Percentiles rank a stretch among this genome's conserved stretches.
phyloP scores from a whole-genome alignment of 2,888 invertebrate genomes.

The Chironomus tentans region DNA sequence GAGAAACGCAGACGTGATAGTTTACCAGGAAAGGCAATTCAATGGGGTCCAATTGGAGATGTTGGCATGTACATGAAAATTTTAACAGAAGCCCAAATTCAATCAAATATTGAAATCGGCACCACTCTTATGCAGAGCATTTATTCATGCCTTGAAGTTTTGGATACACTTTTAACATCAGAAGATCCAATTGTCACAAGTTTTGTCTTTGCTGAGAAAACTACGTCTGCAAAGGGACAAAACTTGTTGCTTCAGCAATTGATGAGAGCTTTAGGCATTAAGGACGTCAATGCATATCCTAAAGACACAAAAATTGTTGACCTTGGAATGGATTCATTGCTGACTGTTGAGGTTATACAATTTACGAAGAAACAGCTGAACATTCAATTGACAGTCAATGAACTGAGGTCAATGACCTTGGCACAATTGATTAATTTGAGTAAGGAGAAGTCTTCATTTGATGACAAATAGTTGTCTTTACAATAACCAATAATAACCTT shows the following conservation, averaged over 20 bases:
- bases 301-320: slow-evolving; percentile 70
- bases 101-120: slow-evolving; percentile 52
- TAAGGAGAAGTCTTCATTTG: too few relatives aligned
- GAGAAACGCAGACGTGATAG: background rate
- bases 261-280: slow-evolving; percentile 56
- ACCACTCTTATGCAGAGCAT: slow-evolving; percentile 83
- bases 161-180: slow-evolving; percentile 65
- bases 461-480: too few relatives aligned
- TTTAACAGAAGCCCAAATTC: slow-evolving; percentile 43
- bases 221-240: slow-evolving; percentile 50
- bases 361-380: slow-evolving; percentile 82
- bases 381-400: slow-evolving; percentile 73
- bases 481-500: too few relatives aligned
- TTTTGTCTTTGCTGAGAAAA: slow-evolving; percentile 81
- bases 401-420: slow-evolving; percentile 72
- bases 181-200: slow-evolving; percentile 63
- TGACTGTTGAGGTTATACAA: slow-evolving; percentile 94
- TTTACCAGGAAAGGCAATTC: background rate
- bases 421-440: slow-evolving; percentile 33
- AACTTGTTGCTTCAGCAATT: slow-evolving; percentile 64
- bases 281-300: slow-evolving; percentile 60
- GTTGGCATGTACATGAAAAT: background rate
- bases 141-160: slow-evolving; percentile 64
- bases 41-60: background rate
- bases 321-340: slow-evolving; percentile 93